Evolutionary conservation across 2,888 invertebrate species (phyloP), one percentile per base, ranked within the genome.

Genomic region (Scaptomyza flava): DNA sequence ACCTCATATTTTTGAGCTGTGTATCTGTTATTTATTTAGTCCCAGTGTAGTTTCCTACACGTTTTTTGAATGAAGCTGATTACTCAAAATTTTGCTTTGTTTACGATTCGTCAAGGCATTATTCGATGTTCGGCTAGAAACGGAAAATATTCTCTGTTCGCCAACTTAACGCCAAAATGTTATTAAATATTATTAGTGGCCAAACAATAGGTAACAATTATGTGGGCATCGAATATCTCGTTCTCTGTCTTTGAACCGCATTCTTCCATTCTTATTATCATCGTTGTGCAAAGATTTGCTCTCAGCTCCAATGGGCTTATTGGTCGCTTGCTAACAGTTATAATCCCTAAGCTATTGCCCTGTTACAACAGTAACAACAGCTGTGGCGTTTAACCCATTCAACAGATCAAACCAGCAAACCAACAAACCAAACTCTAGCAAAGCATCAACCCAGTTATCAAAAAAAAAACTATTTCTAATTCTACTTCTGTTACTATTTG

Each of bases 51-150:
- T 78, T 74, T 51, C 73, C 71, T 68, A 64, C 83, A 82, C 83
- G 80, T 79, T 79, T 81, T 68, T 64, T 82, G 82, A 82, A 82
- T 82, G 80, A 77, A 82, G 82, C 82, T 82, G 82, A 85, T 82
- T 82, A 82, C 82, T 85, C 85, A 82, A 82, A 82, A 82, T 79
- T 82, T 81, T 71, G 82, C 69, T 79, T 82, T 82, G 85, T 85
- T 72, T 85, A 69, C 75, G 75, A 82, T 82, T 82, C 81, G 81
- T 84, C 81, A 84, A 72, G 81, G 85, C 72, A 75, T 79, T 71
- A 17, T 41, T 17, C 41, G 77, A 74, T 77, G 85, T 48, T 68
- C 27, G 41, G 56, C 2, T 1, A 8, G 17, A 9, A 30, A 36
- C 7, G 4, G 31, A 9, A 14, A 33, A 58, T 58, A 9, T 17